Evolutionary conservation across 2,888 invertebrate species (phyloP).

Genomic region (Euclidia mi): DNA sequence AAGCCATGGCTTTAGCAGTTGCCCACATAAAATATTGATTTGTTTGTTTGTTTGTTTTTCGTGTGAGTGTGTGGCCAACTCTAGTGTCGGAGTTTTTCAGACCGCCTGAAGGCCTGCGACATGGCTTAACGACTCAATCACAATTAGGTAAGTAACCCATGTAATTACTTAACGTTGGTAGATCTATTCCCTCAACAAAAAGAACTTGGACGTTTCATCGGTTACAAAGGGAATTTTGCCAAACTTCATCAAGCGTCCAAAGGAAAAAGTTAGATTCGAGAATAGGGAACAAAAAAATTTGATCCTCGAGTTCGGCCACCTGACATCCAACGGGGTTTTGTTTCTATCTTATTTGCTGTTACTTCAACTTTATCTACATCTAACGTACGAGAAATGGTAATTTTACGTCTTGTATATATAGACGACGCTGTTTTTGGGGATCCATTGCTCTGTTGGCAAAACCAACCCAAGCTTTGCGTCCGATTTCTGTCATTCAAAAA

Average conservation of each 20-base stretch:
- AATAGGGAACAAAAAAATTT: constrained; percentile 42
- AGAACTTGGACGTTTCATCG: constrained; percentile 47
- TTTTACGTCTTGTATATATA: constrained; percentile 1
- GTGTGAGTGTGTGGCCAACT: too few relatives aligned
- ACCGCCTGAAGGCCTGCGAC: too few relatives aligned
- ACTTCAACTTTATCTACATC: constrained; percentile 31
- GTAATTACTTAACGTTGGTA: constrained; percentile 55
- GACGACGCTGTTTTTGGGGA: too few relatives aligned
- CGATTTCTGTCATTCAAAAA: too few relatives aligned
- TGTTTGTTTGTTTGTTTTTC: too few relatives aligned
- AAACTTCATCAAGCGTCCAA: constrained; percentile 51
- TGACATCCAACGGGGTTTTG: constrained; percentile 28
- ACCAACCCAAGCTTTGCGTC: too few relatives aligned
- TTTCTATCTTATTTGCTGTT: constrained; percentile 42
- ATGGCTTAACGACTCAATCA: too few relatives aligned
- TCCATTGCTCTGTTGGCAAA: too few relatives aligned
- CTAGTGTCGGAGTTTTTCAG: too few relatives aligned
- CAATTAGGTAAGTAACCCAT: constrained; percentile 56
- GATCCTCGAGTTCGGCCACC: constrained; percentile 33
- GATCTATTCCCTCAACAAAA: constrained; percentile 48
- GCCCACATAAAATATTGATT: too few relatives aligned
- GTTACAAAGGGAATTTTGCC: constrained; percentile 51
- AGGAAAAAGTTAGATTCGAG: constrained; percentile 42
- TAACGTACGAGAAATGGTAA: constrained; percentile 15
- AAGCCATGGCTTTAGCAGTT: too few relatives aligned